A percentile compares a stretch with the other conserved stretches of the same genome.
Evolutionary conservation across 2,888 invertebrate species (phyloP).

Genomic region (Plebejus melissa): DNA sequence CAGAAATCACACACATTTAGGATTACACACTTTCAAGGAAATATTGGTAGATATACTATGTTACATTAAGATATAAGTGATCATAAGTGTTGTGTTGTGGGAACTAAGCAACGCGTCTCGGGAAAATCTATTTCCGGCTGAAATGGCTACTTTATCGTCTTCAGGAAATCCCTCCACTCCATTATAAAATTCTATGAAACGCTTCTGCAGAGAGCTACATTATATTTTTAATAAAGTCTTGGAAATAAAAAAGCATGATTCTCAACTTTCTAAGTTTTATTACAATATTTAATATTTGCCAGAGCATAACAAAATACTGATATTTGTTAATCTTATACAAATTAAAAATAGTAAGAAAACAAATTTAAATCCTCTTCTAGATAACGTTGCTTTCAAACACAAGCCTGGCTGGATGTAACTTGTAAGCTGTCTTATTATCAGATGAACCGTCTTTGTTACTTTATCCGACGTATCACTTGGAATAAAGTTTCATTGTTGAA

Average conservation of each 20-base stretch:
- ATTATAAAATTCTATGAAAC: slow-evolving; percentile 8
- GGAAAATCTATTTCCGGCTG: background rate
- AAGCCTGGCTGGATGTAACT: too few species aligned
- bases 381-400: too few species aligned
- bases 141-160: background rate
- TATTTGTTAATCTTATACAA: background rate
- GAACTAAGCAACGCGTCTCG: background rate
- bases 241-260: background rate
- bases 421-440: too few species aligned
- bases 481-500: too few species aligned
- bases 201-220: background rate
- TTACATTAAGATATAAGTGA: background rate
- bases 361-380: too few species aligned
- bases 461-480: too few species aligned
- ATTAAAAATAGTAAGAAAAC: too few species aligned
- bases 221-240: slow-evolving; percentile 4
- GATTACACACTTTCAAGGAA: background rate
- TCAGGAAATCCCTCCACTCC: background rate
- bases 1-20: too few species aligned
- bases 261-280: background rate
- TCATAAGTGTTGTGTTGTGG: slow-evolving; percentile 9
- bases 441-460: too few species aligned
- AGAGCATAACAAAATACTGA: background rate
- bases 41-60: background rate
- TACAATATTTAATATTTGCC: background rate